These are phyloP conservation scores for Celastrina argiolus DNA, from an alignment of 2,888 invertebrate genomes.

Conservation along the genomic window DNA sequence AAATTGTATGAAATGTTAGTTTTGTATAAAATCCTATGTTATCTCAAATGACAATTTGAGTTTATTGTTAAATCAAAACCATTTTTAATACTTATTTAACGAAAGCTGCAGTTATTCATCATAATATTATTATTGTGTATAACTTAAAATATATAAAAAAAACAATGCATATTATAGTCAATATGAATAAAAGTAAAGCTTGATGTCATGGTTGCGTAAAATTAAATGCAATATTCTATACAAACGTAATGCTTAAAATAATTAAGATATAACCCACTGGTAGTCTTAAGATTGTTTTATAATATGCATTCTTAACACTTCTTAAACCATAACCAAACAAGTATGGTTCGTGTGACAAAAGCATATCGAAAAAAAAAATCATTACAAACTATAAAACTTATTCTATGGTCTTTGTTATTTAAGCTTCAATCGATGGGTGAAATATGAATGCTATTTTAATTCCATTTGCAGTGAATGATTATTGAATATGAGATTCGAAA, in stretches of 20 bases:
- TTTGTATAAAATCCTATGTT: not conserved
- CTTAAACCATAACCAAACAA: too few relatives aligned
- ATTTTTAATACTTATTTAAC: not conserved
- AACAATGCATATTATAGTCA: not conserved
- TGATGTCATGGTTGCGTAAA: constrained; percentile 10
- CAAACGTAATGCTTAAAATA: not conserved
- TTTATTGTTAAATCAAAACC: not conserved
- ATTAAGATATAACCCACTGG: not conserved
- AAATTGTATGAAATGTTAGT: constrained; percentile 11
- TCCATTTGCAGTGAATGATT: not conserved
- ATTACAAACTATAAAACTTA: too few relatives aligned
- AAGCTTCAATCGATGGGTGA: too few relatives aligned
- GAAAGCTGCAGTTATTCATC: not conserved
- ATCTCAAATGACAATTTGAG: too few relatives aligned
- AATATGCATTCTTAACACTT: too few relatives aligned
- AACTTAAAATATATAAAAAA: not conserved
- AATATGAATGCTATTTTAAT: too few relatives aligned
- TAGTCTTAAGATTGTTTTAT: not conserved
- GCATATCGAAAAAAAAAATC: too few relatives aligned
- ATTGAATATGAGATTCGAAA: not conserved
- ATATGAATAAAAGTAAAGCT: constrained; percentile 8
- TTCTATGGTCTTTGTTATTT: too few relatives aligned
- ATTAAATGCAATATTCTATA: constrained; percentile 1
- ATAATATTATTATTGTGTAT: not conserved
- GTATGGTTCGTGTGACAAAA: too few relatives aligned